phyloP scores from a whole-genome alignment of 2,888 invertebrate genomes.

The Drosophila pseudotakahashii region DNA sequence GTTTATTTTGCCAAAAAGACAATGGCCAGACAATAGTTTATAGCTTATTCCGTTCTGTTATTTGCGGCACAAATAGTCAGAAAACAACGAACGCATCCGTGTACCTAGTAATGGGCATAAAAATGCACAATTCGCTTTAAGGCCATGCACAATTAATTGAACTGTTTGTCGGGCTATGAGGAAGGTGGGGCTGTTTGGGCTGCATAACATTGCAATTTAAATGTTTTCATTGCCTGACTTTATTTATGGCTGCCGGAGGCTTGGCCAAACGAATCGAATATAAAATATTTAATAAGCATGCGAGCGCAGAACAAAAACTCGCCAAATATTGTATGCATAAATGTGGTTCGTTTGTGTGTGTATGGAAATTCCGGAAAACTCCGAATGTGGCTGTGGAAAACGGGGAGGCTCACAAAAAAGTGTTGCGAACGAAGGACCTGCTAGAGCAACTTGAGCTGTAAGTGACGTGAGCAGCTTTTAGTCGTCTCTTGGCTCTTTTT shows the following conservation, averaged over 20 bases:
- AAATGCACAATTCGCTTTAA: background rate
- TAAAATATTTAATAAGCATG: constrained; percentile 29
- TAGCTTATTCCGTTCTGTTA: background rate
- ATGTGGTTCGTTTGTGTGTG: background rate
- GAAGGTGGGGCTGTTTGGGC: background rate
- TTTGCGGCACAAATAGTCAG: background rate
- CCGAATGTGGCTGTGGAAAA: background rate
- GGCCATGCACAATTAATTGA: background rate
- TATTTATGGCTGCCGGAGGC: constrained; percentile 28
- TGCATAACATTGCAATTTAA: background rate
- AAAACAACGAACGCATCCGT: background rate
- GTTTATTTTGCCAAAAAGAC: background rate
- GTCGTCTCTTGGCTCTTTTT: background rate
- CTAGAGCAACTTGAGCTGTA: constrained; percentile 43
- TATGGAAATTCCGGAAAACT: no score
- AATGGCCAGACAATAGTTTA: background rate
- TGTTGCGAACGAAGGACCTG: no score
- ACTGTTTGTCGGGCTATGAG: background rate
- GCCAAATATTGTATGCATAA: constrained; percentile 8
- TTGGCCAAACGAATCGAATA: constrained; percentile 11
- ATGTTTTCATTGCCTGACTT: constrained; percentile 13
- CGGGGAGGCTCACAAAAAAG: background rate
- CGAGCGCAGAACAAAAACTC: constrained; percentile 6
- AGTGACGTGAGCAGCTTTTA: constrained; percentile 41
- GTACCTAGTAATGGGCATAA: background rate